Base-by-base conservation (phyloP, 2,113 vertebrate species). In the Ceyx margarethae region DNA sequence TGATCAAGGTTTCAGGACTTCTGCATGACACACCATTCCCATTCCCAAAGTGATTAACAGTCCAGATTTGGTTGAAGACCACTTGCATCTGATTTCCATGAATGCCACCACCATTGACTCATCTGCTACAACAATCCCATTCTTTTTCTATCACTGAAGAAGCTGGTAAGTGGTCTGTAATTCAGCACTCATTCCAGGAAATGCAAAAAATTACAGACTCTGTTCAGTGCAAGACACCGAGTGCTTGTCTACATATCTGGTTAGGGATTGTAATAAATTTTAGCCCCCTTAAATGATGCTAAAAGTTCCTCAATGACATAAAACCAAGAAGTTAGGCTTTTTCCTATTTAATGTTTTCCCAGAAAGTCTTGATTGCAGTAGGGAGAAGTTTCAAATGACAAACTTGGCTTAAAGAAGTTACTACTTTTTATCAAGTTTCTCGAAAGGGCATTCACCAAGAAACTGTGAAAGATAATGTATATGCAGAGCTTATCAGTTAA, bases 1-100 rank as follows among this genome's bases (percentile, higher is more conserved):
- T 74, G 5, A 51, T 43, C 26, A 88, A 77, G 20, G 8, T 75
- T 93, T 80, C 73, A 54, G 23, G 16, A 57, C 18, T 79, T 51
- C 29, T 66, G 12, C 8, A 51, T 0, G 0, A 35, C 11, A 84
- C 13, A 72, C 20, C 45, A 60, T 11, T 10, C 50, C 2, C 7
- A 86, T 13, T 60, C 20, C 45, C 33, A 4, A 51, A 65, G 33
- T 7, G 6, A 75, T 0, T 16, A 84, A 51, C 9, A 58, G 37
- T 6, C 42, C 21, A 66, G 26, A 53, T 82, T 20, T 50, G 25
- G 15, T 13, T 45, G 48, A 87, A 91, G 66, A 28, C 31, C 56
- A 68, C 12, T 15, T 40, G n/a, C 18, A 51, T 42, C 61, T 17
- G 19, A 89, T 25, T 81, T 45, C 23, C 11, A 40, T 4, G 12